phyloP scores from a whole-genome alignment of 2,113 vertebrate genomes.

The Bujurquina vittata region DNA sequence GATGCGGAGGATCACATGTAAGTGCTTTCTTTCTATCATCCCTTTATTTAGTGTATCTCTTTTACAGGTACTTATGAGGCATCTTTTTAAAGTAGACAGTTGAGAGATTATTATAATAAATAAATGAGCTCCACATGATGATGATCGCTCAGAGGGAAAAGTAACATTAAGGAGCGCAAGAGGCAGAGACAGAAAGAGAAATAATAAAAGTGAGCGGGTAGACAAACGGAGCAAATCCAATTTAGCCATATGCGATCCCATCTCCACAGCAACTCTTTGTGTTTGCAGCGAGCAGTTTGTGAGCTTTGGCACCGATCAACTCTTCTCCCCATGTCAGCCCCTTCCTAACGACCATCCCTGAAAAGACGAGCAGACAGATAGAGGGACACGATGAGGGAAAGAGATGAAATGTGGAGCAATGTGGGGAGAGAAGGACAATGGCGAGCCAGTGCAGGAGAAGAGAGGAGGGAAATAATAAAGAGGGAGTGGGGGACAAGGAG shows the following conservation, averaged over 20 bases:
- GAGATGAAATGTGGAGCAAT: slow-evolving; percentile 41
- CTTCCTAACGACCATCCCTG: slow-evolving; percentile 52
- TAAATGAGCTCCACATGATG: slow-evolving; percentile 1
- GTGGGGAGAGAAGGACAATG: slow-evolving; percentile 23
- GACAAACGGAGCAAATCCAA: slow-evolving; percentile 65
- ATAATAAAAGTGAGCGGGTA: slow-evolving; percentile 43
- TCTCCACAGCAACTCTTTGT: slow-evolving; percentile 80
- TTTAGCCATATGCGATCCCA: slow-evolving; percentile 71
- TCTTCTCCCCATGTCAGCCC: slow-evolving; percentile 45
- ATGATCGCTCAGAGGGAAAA: slow-evolving; percentile 27
- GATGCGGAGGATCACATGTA: neutral
- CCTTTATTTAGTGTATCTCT: neutral
- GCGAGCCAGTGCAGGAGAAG: slow-evolving; percentile 27
- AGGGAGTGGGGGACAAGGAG: slow-evolving; percentile 49
- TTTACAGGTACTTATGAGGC: slow-evolving; percentile 13
- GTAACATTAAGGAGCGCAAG: slow-evolving; percentile 28
- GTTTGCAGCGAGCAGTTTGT: slow-evolving; percentile 70
- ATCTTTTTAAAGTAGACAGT: slow-evolving; percentile 18
- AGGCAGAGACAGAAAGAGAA: slow-evolving; percentile 39
- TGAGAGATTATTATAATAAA: neutral
- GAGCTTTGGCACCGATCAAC: slow-evolving; percentile 70
- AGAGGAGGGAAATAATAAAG: slow-evolving; percentile 47
- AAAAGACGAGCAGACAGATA: slow-evolving; percentile 37
- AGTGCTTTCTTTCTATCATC: neutral
- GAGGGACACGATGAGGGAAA: slow-evolving; percentile 9